A percentile compares a stretch with the other conserved stretches of the same genome.
Conservation (phyloP, 2,113 vertebrate genomes). For the Bucco capensis region DNA sequence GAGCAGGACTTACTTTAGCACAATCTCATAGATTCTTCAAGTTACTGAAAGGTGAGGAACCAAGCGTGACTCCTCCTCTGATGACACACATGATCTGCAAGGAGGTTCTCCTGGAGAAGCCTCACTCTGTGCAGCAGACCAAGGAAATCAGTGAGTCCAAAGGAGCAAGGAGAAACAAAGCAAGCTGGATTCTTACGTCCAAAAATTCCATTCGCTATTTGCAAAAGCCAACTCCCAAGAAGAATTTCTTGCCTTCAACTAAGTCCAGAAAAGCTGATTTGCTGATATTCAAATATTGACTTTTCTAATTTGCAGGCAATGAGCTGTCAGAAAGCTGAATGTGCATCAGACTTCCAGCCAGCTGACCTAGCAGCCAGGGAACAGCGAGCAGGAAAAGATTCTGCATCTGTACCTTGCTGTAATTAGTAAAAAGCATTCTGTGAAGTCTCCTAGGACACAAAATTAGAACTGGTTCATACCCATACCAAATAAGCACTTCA, state of each 20-base stretch:
- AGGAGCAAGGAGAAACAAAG: background rate
- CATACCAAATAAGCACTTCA: background rate
- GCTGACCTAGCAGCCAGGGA: background rate
- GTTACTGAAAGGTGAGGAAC: background rate
- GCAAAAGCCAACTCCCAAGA: background rate
- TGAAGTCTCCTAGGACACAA: background rate
- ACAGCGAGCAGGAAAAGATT: background rate
- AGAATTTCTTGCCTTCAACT: background rate
- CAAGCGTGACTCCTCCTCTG: background rate
- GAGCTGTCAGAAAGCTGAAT: background rate
- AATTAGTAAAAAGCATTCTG: background rate
- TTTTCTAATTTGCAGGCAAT: background rate
- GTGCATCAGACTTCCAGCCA: background rate
- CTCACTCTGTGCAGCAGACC: background rate
- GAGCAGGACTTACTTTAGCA: background rate
- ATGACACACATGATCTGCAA: background rate
- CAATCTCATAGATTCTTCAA: background rate
- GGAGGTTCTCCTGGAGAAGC: background rate
- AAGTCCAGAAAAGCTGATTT: background rate
- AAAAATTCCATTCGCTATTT: background rate
- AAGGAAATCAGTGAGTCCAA: background rate
- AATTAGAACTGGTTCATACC: background rate
- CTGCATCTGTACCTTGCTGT: background rate
- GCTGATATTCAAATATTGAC: background rate
- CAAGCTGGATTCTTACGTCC: background rate